A percentile compares a stretch with the other conserved stretches of the same genome.
Evolutionary conservation across 2,113 vertebrate genomes (phyloP).

Genomic region (human (Homo sapiens)): DNA sequence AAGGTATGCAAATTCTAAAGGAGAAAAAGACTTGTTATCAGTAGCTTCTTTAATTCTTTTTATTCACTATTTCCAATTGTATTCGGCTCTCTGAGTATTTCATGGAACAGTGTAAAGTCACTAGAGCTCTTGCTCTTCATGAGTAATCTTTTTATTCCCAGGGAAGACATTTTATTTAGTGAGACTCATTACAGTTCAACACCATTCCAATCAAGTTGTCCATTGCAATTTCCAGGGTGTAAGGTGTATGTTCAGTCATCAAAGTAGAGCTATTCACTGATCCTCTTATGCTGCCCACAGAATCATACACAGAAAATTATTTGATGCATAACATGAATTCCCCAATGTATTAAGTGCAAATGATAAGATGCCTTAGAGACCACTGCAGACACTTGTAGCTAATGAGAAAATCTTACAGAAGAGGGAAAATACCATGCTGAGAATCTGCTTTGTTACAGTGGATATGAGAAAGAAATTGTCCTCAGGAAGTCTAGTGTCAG

Average conservation of each 20-base stretch:
- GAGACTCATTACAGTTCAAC: neutral
- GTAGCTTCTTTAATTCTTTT: conserved; percentile 26
- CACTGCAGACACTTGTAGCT: neutral
- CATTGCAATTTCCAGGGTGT: neutral
- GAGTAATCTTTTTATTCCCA: conserved; percentile 21
- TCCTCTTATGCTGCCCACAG: neutral
- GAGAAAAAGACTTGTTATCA: conserved; percentile 34
- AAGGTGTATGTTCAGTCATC: neutral
- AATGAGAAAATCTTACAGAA: conserved; percentile 45
- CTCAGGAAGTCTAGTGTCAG: neutral
- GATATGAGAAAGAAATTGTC: neutral
- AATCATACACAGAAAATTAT: conserved; percentile 7
- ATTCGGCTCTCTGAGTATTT: conserved; percentile 35
- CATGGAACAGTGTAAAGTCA: conserved; percentile 8
- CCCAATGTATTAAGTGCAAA: neutral
- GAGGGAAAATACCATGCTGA: neutral
- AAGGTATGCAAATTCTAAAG: neutral
- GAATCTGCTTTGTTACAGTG: neutral
- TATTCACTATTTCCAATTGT: neutral
- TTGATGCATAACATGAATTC: conserved; percentile 3
- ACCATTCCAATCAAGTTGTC: conserved; percentile 43
- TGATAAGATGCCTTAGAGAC: neutral
- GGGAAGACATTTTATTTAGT: neutral
- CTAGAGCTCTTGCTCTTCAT: neutral
- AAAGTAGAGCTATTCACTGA: neutral